These are phyloP conservation scores for Lagodon rhomboides DNA, from an alignment of 2,797 vertebrate genomes.

Conservation along the genomic window DNA sequence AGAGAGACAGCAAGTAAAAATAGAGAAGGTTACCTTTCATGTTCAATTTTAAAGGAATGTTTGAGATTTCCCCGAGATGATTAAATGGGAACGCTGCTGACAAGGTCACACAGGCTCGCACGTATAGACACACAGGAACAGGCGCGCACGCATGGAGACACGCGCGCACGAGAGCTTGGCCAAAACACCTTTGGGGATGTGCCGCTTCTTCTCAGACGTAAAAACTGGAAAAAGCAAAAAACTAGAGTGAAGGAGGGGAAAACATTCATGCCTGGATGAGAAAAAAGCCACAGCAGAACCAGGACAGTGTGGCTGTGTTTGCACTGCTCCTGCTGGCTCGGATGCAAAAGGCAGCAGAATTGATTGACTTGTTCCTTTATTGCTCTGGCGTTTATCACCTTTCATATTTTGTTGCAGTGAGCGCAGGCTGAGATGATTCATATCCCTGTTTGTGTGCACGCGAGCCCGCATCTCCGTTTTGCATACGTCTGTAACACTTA, in stretches of 20 bases:
- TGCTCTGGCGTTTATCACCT: slow-evolving; percentile 47
- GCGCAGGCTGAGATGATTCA: slow-evolving; percentile 41
- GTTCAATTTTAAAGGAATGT: slow-evolving; percentile 82
- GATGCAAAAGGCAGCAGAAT: slow-evolving; percentile 43
- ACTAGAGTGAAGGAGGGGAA: slow-evolving; percentile 23
- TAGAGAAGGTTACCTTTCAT: slow-evolving; percentile 84
- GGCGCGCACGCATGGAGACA: slow-evolving; percentile 34
- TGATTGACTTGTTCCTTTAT: slow-evolving; percentile 54
- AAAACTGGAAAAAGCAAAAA: slow-evolving; percentile 41
- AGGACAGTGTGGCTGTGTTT: slow-evolving; percentile 29
- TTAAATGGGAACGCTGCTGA: slow-evolving; percentile 77
- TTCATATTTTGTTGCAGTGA: slow-evolving; percentile 37
- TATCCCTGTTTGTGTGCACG: slow-evolving; percentile 6
- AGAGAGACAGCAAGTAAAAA: slow-evolving; percentile 74
- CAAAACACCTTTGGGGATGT: slow-evolving; percentile 58
- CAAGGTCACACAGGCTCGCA: slow-evolving; percentile 74
- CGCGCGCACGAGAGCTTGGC: slow-evolving; percentile 37
- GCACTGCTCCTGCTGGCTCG: slow-evolving; percentile 19
- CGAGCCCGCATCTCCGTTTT: slow-evolving; percentile 16
- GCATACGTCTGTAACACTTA: slow-evolving; percentile 40
- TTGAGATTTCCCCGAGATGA: slow-evolving; percentile 83
- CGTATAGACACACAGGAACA: slow-evolving; percentile 41
- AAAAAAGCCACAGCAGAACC: slow-evolving; percentile 32
- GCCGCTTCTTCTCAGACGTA: slow-evolving; percentile 44
- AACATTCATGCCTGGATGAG: slow-evolving; percentile 22